A percentile compares a stretch with the other conserved stretches of the same genome.
Evolutionary conservation across 2,888 invertebrate genomes (phyloP).

Genomic region (Hemithea aestivaria): DNA sequence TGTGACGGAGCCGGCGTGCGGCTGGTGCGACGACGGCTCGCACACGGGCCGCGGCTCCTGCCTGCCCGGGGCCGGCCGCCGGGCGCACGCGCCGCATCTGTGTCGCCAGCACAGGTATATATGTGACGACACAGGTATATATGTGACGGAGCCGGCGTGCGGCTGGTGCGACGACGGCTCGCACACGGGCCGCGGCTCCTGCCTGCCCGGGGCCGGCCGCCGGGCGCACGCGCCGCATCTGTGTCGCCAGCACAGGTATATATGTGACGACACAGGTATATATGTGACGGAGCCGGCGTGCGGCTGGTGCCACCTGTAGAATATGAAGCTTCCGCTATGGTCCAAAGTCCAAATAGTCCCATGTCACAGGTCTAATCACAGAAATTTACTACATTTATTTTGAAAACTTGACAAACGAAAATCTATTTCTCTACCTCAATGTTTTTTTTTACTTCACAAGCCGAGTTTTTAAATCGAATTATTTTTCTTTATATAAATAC

Average conservation of each 20-base stretch:
- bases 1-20: conserved; percentile 96
- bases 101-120: conserved; percentile 81
- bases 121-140: conserved; percentile 81
- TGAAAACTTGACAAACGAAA: no score
- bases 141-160: conserved; percentile 95
- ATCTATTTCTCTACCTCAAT: no score
- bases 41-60: conserved; percentile 94
- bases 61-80: conserved; percentile 89
- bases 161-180: conserved; percentile 99
- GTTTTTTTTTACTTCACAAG: no score
- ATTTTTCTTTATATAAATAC: no score
- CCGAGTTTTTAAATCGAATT: no score
- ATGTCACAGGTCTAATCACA: no score
- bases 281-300: conserved; percentile 95
- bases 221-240: conserved; percentile 73
- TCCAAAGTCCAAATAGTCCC: no score
- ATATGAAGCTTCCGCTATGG: no score
- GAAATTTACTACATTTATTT: no score
- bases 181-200: conserved; percentile 92
- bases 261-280: conserved; percentile 80
- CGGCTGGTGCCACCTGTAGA: conserved; percentile 99
- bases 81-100: conserved; percentile 71
- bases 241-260: conserved; percentile 81
- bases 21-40: conserved; percentile 98
- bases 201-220: conserved; percentile 91